Evolutionary conservation across 2,113 vertebrate species (phyloP).

Genomic region (Tychaedon coryphoeus): DNA sequence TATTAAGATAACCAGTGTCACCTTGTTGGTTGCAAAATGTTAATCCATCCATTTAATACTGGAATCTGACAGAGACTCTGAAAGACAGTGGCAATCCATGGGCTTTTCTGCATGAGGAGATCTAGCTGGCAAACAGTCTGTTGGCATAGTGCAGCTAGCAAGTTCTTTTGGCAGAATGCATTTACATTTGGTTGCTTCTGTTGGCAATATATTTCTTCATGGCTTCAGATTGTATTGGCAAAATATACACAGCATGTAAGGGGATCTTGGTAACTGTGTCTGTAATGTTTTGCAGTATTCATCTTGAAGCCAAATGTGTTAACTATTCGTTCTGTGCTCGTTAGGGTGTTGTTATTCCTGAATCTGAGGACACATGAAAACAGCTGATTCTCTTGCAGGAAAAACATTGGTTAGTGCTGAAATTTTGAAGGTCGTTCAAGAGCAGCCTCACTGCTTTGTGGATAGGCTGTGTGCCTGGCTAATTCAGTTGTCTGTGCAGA

Average conservation of each 20-base stretch:
- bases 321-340: background rate
- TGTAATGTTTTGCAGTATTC: background rate
- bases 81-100: background rate
- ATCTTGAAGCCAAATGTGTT: background rate
- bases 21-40: background rate
- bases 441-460: background rate
- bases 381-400: background rate
- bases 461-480: background rate
- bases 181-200: constrained; percentile 19
- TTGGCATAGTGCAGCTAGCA: background rate
- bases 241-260: constrained; percentile 14
- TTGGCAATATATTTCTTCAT: constrained; percentile 24
- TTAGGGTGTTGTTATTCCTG: background rate
- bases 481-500: background rate
- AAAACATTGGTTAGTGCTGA: background rate
- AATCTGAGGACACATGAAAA: background rate
- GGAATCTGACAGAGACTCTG: background rate
- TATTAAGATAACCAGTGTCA: background rate
- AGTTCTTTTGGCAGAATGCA: constrained; percentile 17
- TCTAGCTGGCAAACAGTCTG: background rate
- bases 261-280: background rate
- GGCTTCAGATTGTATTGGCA: constrained; percentile 14
- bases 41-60: constrained; percentile 13
- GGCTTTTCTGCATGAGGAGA: background rate
- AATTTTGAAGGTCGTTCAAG: background rate